Conservation (phyloP, 1,140 invertebrate species). For the Zophobas atratus region DNA sequence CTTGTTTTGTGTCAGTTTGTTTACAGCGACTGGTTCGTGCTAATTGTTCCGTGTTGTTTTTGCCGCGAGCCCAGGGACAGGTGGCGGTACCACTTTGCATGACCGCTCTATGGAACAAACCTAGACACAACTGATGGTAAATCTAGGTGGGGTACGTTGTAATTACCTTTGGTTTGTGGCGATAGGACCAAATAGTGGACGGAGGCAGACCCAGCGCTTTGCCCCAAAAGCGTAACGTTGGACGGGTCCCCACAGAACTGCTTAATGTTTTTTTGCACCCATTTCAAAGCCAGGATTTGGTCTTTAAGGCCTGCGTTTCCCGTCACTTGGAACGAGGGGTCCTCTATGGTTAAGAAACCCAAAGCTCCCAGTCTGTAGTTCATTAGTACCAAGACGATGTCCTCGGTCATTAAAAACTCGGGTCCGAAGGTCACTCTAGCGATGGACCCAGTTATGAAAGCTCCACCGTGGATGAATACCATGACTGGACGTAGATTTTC, state of each 20-base stretch:
- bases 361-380: conserved; percentile 76
- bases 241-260: conserved; percentile 69
- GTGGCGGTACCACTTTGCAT: conserved; percentile 74
- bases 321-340: conserved; percentile 65
- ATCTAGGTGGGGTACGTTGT: too few relatives aligned
- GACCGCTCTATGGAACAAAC: conserved; percentile 74
- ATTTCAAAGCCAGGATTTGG: conserved; percentile 72
- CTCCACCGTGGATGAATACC: conserved; percentile 70
- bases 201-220: conserved; percentile 68
- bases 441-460: conserved; percentile 68
- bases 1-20: not conserved
- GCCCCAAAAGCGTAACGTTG: conserved; percentile 68
- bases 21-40: not conserved
- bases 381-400: conserved; percentile 78
- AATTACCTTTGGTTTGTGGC: conserved; percentile 49
- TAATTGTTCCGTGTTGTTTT: not conserved
- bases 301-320: conserved; percentile 77
- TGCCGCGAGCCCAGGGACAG: conserved; percentile 44
- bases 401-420: conserved; percentile 75
- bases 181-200: conserved; percentile 58
- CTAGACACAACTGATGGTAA: too few relatives aligned
- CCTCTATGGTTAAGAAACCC: conserved; percentile 60
- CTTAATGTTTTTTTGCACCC: conserved; percentile 71
- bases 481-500: conserved; percentile 67
- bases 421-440: conserved; percentile 70